A percentile compares a stretch with the other conserved stretches of the same genome.
These are phyloP conservation scores for Galbula dea DNA, from an alignment of 2,113 vertebrate species.

Conservation along the genomic window DNA sequence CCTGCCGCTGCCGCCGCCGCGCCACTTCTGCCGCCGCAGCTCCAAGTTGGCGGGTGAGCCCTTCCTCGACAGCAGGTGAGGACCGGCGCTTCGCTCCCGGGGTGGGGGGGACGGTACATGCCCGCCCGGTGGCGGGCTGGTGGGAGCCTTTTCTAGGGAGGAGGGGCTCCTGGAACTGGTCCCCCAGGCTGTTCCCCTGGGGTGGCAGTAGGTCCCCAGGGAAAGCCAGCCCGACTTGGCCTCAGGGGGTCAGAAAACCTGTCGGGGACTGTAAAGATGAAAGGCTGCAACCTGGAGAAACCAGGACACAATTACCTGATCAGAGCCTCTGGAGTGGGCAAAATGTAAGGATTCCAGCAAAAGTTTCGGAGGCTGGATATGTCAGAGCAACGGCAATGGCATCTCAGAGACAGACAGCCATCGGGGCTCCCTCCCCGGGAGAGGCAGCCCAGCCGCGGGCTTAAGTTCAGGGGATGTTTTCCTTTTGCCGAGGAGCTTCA, in stretches of 20 bases:
- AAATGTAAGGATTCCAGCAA: background rate
- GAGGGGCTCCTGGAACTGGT: background rate
- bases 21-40: background rate
- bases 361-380: constrained; percentile 12
- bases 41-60: constrained; percentile 39
- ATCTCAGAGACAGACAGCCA: background rate
- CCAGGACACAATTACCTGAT: background rate
- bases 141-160: background rate
- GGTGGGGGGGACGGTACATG: background rate
- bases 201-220: background rate
- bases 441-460: background rate
- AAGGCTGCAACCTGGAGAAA: background rate
- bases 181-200: background rate
- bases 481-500: background rate
- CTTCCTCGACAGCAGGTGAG: constrained; percentile 28
- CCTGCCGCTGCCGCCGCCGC: background rate
- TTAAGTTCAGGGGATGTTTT: constrained; percentile 19
- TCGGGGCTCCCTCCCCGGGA: background rate
- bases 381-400: background rate
- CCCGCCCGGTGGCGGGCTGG: background rate
- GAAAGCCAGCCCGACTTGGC: background rate
- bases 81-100: background rate
- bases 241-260: background rate
- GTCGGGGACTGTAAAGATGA: background rate
- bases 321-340: background rate